Evolutionary conservation across 2,113 vertebrate genomes (phyloP).

Genomic region (Spea multiplicata): DNA sequence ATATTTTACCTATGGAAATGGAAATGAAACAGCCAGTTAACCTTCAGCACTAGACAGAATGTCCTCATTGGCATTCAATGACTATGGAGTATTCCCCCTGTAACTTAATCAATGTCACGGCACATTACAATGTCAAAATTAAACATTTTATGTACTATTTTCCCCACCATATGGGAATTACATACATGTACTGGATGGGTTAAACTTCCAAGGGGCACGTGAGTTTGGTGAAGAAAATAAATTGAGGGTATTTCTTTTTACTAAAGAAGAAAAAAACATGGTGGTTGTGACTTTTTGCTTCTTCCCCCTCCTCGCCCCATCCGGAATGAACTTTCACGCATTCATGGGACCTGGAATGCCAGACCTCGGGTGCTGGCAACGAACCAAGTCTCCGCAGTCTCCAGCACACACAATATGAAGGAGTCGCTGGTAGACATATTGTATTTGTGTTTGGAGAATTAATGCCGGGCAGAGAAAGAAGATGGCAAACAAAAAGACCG

Average conservation of each 20-base stretch:
- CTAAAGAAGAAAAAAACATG: not conserved
- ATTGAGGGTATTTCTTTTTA: not conserved
- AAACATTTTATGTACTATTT: no score
- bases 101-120: no score
- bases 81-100: no score
- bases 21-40: no score
- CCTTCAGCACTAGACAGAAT: no score
- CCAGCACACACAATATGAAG: constrained; percentile 8
- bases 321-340: constrained; percentile 6
- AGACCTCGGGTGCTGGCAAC: constrained; percentile 20
- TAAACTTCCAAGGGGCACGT: not conserved
- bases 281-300: constrained; percentile 3
- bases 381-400: constrained; percentile 12
- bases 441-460: constrained; percentile 25
- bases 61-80: no score
- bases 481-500: constrained; percentile 27
- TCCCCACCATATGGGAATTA: not conserved
- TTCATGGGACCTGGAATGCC: constrained; percentile 10
- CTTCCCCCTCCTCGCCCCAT: not conserved
- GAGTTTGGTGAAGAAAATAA: not conserved
- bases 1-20: no score
- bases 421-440: constrained; percentile 35
- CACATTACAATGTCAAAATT: no score
- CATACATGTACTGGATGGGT: not conserved
- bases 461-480: constrained; percentile 9